Base-by-base conservation (phyloP, 2,113 vertebrate genomes). In the Anthoscopus minutus region DNA sequence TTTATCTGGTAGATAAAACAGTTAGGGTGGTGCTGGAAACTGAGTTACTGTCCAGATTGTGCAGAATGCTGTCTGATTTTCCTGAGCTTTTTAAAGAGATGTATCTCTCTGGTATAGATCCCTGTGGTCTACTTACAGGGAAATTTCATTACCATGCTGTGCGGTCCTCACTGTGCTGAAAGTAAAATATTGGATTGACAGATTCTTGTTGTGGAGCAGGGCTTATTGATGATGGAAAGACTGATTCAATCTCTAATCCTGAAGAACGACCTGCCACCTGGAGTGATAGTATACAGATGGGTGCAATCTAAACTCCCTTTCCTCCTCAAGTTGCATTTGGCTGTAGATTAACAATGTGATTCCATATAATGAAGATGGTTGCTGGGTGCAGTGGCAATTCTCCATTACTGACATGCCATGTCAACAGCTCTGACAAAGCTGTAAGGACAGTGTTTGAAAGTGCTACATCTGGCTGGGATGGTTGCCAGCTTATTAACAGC, bases 231-330 rank as follows among this genome's bases (percentile, higher is more conserved):
- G 97, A 97, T 97, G 93, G 95, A 95, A 96, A 97, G 96, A 93
- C 97, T 95, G 97, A 96, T 97, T 97, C 97, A 96, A 98, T 97
- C 96, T 97, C 97, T 97, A 97, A 96, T 97, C 96, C 96, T 97
- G 96, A 97, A 96, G 96, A 97, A 97, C 82, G 95, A 97, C 96
- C 97, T 98, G 97, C 97, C 97, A 98, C 96, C 93, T 96, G 95
- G 87, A 97, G 94, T 98, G 96, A 97, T 97, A 96, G 94, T 77
- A 73, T 96, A 97, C 95, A 97, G 96, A 97, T 97, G 96, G 94
- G 94, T 94, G 95, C 95, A 97, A 97, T 97, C 96, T 95, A 95
- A 95, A 94, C 93, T 92, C 94, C 89, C 96, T 92, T 76, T 94
- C 89, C 1, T 33, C 95, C 95, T 97, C 94, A 73, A 95, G 94